Conservation (phyloP, 2,797 vertebrate species). For the Poecilia gillii region DNA sequence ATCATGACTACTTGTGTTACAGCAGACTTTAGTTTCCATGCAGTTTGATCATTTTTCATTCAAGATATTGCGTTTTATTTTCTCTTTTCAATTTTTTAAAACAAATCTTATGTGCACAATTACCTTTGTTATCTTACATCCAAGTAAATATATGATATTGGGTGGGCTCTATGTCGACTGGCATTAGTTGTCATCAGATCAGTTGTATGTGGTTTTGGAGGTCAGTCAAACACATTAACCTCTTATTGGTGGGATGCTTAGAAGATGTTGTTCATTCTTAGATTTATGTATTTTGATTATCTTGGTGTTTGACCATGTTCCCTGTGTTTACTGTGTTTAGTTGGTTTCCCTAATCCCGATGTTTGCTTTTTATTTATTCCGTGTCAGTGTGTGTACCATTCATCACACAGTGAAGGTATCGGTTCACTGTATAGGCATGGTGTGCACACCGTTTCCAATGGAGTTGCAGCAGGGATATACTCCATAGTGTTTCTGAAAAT, state of each 20-base stretch:
- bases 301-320: neutral
- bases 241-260: neutral
- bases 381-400: neutral
- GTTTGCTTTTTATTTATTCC: neutral
- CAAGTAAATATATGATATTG: constrained; percentile 15
- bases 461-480: neutral
- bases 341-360: neutral
- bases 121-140: constrained; percentile 22
- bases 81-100: constrained; percentile 41
- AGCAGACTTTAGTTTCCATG: constrained; percentile 23
- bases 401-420: neutral
- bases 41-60: constrained; percentile 12
- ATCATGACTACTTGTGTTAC: constrained; percentile 5
- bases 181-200: neutral
- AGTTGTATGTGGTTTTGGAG: neutral
- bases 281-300: neutral
- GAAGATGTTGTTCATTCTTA: neutral
- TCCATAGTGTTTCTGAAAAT: neutral
- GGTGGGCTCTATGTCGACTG: neutral
- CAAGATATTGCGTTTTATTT: neutral
- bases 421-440: neutral
- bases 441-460: neutral
- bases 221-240: neutral
- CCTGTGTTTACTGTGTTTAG: neutral
- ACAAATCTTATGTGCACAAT: constrained; percentile 22